These are phyloP conservation scores for Clarias magur DNA, from an alignment of 2,113 vertebrate genomes.

Conservation along the genomic window DNA sequence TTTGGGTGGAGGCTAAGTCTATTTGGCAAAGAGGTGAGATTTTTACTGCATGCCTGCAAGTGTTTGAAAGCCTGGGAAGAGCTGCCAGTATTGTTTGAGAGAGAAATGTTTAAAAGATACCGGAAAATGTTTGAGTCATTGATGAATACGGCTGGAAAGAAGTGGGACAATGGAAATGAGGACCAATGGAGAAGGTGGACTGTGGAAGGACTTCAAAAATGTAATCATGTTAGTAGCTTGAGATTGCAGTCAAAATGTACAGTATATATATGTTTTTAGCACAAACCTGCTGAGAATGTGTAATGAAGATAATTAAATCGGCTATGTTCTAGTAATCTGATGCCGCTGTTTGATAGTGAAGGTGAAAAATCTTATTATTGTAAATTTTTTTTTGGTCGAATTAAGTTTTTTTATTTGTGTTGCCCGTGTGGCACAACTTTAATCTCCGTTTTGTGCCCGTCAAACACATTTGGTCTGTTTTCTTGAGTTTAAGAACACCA, in stretches of 20 bases:
- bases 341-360: not conserved
- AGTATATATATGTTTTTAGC: not conserved
- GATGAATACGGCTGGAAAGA: constrained; percentile 14
- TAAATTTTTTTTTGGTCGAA: too few species aligned
- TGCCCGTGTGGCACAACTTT: not conserved
- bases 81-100: constrained; percentile 47
- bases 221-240: not conserved
- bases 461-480: not conserved
- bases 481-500: not conserved
- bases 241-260: not conserved
- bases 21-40: constrained; percentile 73
- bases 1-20: constrained; percentile 54
- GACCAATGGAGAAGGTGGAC: constrained; percentile 5
- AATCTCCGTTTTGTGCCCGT: not conserved
- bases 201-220: not conserved
- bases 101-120: constrained; percentile 41
- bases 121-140: constrained; percentile 28
- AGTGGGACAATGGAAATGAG: not conserved
- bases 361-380: not conserved
- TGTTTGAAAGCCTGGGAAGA: constrained; percentile 47
- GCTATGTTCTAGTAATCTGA: not conserved
- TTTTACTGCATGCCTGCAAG: constrained; percentile 66
- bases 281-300: not conserved
- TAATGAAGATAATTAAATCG: not conserved
- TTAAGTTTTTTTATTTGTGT: not conserved